Percentiles rank a stretch among this genome's conserved stretches.
phyloP scores from a whole-genome alignment of 2,888 invertebrate genomes.

The Clistopyga incitator region DNA sequence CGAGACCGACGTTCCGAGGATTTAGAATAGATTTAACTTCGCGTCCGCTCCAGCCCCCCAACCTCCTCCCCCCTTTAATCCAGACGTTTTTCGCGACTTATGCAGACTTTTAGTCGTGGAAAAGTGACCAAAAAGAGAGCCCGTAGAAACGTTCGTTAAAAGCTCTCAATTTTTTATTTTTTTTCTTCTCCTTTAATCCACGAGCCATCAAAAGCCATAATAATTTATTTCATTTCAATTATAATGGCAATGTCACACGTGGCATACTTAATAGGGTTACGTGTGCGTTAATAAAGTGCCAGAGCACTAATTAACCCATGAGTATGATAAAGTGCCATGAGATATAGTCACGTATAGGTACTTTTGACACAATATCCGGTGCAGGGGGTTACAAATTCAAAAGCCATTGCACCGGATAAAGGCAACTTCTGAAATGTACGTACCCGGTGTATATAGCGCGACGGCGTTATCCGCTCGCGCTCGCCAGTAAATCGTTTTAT shows the following conservation, averaged over 20 bases:
- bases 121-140: background rate
- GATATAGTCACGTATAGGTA: background rate
- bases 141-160: conserved; percentile 7
- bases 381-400: conserved; percentile 55
- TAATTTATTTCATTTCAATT: conserved; percentile 20
- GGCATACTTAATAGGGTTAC: background rate
- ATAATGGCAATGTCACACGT: background rate
- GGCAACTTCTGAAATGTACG: conserved; percentile 60
- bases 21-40: conserved; percentile 75
- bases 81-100: conserved; percentile 53
- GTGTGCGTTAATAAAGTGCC: background rate
- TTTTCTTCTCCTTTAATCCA: too few relatives aligned
- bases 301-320: conserved; percentile 9
- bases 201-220: conserved; percentile 13
- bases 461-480: conserved; percentile 77
- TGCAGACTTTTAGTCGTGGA: conserved; percentile 18
- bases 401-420: conserved; percentile 59
- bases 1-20: conserved; percentile 71
- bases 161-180: background rate
- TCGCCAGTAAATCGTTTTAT: conserved; percentile 80
- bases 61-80: conserved; percentile 70
- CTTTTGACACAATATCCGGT: conserved; percentile 28
- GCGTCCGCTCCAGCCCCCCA: too few relatives aligned
- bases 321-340: conserved; percentile 15
- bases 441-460: conserved; percentile 20